These are phyloP conservation scores for Parapsyche elsis DNA, from an alignment of 1,140 invertebrate species.

Conservation along the genomic window DNA sequence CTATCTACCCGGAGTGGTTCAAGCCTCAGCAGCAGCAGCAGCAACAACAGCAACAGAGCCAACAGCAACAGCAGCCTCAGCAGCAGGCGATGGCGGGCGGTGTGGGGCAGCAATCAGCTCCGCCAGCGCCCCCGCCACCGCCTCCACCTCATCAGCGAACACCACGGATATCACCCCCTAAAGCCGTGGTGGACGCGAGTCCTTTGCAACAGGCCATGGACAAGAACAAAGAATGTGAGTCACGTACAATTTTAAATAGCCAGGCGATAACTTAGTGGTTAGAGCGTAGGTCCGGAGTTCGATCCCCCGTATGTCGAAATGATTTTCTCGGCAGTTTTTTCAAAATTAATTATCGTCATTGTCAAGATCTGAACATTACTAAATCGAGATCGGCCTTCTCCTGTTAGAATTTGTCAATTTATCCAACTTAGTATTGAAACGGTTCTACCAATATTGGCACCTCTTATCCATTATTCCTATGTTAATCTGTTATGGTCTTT, in stretches of 20 bases:
- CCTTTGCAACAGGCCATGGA: conserved; percentile 93
- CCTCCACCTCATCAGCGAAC: conserved; percentile 61
- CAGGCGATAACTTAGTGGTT: no score
- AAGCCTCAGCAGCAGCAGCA: conserved; percentile 65
- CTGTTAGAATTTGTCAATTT: no score
- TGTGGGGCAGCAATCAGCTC: conserved; percentile 52
- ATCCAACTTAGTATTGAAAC: no score
- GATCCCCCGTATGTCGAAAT: no score
- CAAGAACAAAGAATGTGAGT: conserved; percentile 98
- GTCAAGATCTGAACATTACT: no score
- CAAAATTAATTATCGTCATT: no score
- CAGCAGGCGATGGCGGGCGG: conserved; percentile 56
- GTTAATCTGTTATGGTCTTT: no score
- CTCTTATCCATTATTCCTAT: no score
- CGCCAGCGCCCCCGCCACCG: conserved; percentile 54
- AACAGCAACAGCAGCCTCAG: conserved; percentile 63
- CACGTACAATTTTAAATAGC: conserved; percentile 31
- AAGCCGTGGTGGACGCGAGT: conserved; percentile 92
- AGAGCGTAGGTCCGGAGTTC: no score
- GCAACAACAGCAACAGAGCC: conserved; percentile 59
- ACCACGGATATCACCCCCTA: conserved; percentile 80
- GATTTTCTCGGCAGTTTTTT: no score
- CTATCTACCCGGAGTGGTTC: conserved; percentile 93
- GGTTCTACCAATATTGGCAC: no score
- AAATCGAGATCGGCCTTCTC: no score